phyloP scores from a whole-genome alignment of 2,113 vertebrate genomes.

The Hydrochoerus hydrochaeris region DNA sequence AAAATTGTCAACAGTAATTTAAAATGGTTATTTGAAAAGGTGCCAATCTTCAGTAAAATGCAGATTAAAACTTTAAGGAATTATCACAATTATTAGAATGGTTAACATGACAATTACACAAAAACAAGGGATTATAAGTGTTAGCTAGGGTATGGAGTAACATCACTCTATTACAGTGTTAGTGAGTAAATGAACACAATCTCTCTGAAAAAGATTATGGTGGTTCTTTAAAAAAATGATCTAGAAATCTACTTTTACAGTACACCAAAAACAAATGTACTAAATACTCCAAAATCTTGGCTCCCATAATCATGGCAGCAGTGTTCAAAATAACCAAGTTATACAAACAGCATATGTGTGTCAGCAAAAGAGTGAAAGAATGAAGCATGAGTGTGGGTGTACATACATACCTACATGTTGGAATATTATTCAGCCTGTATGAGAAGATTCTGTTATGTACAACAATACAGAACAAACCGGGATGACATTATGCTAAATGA shows the following conservation, averaged over 20 bases:
- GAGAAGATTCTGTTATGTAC: background rate
- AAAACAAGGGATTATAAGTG: background rate
- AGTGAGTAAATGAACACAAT: background rate
- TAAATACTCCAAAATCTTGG: background rate
- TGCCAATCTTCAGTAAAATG: background rate
- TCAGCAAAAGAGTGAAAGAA: background rate
- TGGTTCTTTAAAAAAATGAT: background rate
- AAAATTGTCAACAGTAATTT: background rate
- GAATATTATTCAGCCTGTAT: background rate
- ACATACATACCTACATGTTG: background rate
- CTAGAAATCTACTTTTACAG: background rate
- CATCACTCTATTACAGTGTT: background rate
- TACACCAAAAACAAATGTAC: background rate
- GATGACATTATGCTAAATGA: background rate
- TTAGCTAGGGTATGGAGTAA: background rate
- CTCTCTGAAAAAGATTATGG: background rate
- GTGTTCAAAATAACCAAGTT: background rate
- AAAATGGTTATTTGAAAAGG: background rate
- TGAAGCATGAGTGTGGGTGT: background rate
- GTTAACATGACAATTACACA: background rate
- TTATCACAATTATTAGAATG: background rate
- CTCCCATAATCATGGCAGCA: background rate
- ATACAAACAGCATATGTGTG: background rate
- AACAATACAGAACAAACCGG: background rate
- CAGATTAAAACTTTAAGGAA: background rate